Conservation (phyloP, 2,797 vertebrate species). For the Oceanodroma leucorhoa region DNA sequence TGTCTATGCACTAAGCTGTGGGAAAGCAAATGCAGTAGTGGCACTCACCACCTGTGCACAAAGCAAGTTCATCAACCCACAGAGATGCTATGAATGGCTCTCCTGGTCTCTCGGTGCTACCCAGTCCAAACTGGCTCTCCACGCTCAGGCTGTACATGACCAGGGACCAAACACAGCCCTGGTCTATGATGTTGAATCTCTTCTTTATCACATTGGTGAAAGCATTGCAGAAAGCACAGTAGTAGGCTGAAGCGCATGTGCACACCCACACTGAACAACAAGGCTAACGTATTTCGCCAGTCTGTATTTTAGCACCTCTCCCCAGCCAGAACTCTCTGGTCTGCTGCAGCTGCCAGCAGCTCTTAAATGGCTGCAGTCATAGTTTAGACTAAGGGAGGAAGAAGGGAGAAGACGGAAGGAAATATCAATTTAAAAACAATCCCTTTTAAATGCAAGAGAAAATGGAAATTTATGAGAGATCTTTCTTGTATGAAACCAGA, state of each 20-base stretch:
- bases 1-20: neutral
- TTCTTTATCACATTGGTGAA: accelerated
- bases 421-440: slow-evolving; percentile 28
- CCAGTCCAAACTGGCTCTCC: neutral
- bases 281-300: neutral
- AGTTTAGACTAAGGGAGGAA: neutral
- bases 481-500: neutral
- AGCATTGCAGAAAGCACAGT: neutral
- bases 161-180: neutral
- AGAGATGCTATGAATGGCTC: accelerated
- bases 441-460: neutral
- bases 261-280: neutral
- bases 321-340: neutral
- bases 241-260: neutral
- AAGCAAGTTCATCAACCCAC: neutral
- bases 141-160: neutral
- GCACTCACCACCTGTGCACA: neutral
- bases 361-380: neutral
- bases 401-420: slow-evolving; percentile 30
- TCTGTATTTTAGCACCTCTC: neutral
- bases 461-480: neutral
- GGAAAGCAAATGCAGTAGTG: neutral
- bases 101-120: neutral
- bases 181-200: neutral
- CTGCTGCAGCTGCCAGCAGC: slow-evolving; percentile 5